Percentiles rank a stretch among this genome's conserved stretches.
Conservation (phyloP, 2,888 invertebrate genomes). For the Cynaeus angustus region DNA sequence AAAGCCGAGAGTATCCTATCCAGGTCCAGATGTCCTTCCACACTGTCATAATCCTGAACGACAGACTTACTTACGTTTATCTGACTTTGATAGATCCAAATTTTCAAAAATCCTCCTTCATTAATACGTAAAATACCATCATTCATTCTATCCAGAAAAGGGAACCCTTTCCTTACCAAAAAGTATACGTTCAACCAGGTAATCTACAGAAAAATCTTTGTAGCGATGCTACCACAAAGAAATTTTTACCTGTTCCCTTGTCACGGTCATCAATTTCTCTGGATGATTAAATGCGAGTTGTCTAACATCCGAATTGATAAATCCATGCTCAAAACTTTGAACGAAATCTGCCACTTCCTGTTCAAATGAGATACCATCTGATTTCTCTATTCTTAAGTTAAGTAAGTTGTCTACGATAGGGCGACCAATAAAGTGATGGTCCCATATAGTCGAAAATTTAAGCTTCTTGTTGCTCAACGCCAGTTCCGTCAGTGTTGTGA, state of each 20-base stretch:
- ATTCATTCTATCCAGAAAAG: not conserved
- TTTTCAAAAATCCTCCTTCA: not conserved
- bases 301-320: too few relatives aligned
- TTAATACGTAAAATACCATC: not conserved
- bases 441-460: not conserved
- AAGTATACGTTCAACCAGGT: not conserved
- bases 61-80: not conserved
- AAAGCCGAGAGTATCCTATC: not conserved
- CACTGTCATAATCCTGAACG: not conserved
- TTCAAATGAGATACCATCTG: too few relatives aligned
- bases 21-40: not conserved
- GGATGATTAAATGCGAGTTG: not conserved
- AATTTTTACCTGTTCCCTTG: too few relatives aligned
- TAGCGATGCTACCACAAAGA: too few relatives aligned
- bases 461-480: slow-evolving; percentile 11
- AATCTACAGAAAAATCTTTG: not conserved
- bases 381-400: not conserved
- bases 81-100: not conserved
- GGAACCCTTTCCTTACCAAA: slow-evolving; percentile 5
- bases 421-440: not conserved
- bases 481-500: not conserved
- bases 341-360: too few relatives aligned
- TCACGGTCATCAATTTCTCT: not conserved
- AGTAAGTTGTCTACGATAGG: not conserved
- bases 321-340: too few relatives aligned